These are phyloP conservation scores for Sitta carolinensis DNA, from an alignment of 2,797 vertebrate species.

Conservation along the genomic window DNA sequence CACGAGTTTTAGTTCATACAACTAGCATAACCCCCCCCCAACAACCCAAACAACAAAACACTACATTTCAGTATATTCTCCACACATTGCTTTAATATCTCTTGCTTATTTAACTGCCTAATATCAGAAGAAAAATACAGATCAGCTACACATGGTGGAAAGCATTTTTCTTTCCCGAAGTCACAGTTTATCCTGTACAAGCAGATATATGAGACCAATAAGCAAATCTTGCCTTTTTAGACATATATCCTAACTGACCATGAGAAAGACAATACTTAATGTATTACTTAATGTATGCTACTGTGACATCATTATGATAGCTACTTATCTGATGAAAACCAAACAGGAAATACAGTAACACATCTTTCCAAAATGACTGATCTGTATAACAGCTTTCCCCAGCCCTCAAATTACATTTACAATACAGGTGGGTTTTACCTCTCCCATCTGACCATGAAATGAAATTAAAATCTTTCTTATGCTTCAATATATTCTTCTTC, in stretches of 20 bases:
- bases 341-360: background rate
- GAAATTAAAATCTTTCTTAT: background rate
- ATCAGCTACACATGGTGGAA: fast-evolving
- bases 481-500: background rate
- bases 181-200: background rate
- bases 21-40: background rate
- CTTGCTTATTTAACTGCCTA: background rate
- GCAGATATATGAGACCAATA: background rate
- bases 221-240: background rate
- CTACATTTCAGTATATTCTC: background rate
- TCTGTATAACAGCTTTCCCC: background rate
- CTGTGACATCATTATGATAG: background rate
- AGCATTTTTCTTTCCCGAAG: background rate
- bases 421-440: background rate
- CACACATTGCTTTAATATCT: background rate
- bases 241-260: background rate
- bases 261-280: background rate
- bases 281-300: background rate
- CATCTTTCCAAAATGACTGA: background rate
- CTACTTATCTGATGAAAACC: background rate
- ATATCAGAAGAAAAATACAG: background rate
- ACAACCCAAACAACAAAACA: background rate
- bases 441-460: background rate
- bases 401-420: background rate
- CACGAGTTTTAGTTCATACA: background rate